Conservation (phyloP, 2,888 invertebrate genomes). For the Xestia xanthographa region DNA sequence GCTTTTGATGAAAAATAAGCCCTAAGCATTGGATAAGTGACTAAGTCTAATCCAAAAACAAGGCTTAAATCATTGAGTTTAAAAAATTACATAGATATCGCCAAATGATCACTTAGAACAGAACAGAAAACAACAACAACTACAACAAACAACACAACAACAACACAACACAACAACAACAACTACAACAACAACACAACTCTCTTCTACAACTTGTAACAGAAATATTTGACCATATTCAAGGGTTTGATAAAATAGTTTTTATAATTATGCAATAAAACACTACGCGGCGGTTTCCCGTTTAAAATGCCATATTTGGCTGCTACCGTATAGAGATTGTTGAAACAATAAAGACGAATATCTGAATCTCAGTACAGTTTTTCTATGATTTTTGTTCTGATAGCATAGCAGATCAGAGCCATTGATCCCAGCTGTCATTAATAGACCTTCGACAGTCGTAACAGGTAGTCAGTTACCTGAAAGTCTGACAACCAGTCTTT, state of each 20-base stretch:
- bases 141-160: too few species aligned
- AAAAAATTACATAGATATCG: background rate
- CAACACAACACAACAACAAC: too few species aligned
- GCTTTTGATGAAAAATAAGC: background rate
- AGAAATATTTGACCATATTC: background rate
- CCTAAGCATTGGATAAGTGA: background rate
- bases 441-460: too few species aligned
- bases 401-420: too few species aligned
- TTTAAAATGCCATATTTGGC: background rate
- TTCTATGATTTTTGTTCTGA: background rate
- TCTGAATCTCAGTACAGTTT: background rate
- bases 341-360: background rate
- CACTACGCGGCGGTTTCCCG: background rate
- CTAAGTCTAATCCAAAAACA: background rate
- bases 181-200: too few species aligned
- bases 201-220: background rate
- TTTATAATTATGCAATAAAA: too few species aligned
- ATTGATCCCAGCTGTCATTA: too few species aligned
- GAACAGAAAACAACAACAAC: too few species aligned
- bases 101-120: background rate
- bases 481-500: too few species aligned
- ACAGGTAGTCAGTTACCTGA: too few species aligned
- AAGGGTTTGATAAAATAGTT: too few species aligned
- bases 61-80: background rate
- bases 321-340: background rate